Conservation (phyloP, 2,888 invertebrate genomes). For the Onchidella celtica region DNA sequence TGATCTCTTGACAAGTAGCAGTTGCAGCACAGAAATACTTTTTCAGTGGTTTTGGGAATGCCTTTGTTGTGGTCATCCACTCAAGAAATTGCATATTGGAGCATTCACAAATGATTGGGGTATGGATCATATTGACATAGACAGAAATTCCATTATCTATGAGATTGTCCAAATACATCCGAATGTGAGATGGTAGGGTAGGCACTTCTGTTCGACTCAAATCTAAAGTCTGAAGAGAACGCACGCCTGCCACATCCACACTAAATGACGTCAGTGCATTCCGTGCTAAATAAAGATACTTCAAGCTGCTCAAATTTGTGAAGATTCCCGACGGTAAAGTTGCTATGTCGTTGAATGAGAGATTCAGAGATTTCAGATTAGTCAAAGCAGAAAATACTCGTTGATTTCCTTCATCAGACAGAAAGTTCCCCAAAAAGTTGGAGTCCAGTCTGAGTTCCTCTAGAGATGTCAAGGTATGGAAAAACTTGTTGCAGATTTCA, state of each 20-base stretch:
- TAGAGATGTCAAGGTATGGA: conserved; percentile 10
- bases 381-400: background rate
- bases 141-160: conserved; percentile 9
- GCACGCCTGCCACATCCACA: conserved; percentile 17
- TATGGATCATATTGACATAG: conserved; percentile 17
- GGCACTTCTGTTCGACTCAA: conserved; percentile 8
- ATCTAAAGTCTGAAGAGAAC: conserved; percentile 7
- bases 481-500: conserved; percentile 25
- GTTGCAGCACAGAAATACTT: background rate
- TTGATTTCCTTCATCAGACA: background rate
- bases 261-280: background rate
- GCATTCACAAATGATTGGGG: conserved; percentile 44
- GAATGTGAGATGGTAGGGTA: conserved; percentile 4
- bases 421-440: conserved; percentile 14
- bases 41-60: background rate
- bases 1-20: background rate
- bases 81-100: conserved; percentile 36
- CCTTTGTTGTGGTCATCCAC: conserved; percentile 39
- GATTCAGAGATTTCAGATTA: background rate
- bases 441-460: conserved; percentile 4
- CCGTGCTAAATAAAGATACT: background rate
- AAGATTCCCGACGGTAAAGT: background rate
- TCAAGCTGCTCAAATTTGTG: background rate
- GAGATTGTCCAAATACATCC: conserved; percentile 31
- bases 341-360: background rate